Conservation (phyloP, 1,140 invertebrate species). For the Portunus trituberculatus region DNA sequence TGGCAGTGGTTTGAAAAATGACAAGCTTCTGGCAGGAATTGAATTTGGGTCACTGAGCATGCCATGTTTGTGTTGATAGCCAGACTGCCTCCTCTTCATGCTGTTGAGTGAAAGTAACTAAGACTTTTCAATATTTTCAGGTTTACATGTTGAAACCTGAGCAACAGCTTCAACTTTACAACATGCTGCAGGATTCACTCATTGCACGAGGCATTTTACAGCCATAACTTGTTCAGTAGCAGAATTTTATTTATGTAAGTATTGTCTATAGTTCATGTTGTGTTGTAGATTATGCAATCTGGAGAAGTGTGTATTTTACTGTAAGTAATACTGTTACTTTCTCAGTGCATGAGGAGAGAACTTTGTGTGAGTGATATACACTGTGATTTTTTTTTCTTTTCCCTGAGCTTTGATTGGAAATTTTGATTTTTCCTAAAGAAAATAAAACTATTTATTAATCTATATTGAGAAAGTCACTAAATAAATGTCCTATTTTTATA, state of each 20-base stretch:
- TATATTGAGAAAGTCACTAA: not conserved
- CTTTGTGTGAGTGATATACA: not conserved
- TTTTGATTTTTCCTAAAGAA: not conserved
- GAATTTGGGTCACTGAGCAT: too few species aligned
- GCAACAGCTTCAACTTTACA: constrained; percentile 67
- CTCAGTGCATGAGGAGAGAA: not conserved
- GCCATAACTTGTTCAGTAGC: constrained; percentile 33
- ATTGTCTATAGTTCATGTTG: constrained; percentile 14
- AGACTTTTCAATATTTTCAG: constrained; percentile 21
- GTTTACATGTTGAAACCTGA: constrained; percentile 70
- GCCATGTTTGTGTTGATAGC: not conserved
- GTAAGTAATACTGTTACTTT: not conserved
- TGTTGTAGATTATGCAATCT: not conserved
- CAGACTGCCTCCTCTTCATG: not conserved
- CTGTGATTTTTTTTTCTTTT: not conserved
- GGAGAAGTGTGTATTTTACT: not conserved
- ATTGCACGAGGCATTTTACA: constrained; percentile 70
- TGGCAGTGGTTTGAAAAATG: too few species aligned
- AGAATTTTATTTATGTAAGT: constrained; percentile 33
- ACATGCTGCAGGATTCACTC: constrained; percentile 67
- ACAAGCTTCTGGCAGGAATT: too few species aligned
- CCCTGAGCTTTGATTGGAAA: not conserved
- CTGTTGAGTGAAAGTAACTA: not conserved
- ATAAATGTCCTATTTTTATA: constrained; percentile 16
- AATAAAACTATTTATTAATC: not conserved